These are phyloP conservation scores for Sylvietta virens DNA, from an alignment of 2,113 vertebrate genomes.

Conservation along the genomic window DNA sequence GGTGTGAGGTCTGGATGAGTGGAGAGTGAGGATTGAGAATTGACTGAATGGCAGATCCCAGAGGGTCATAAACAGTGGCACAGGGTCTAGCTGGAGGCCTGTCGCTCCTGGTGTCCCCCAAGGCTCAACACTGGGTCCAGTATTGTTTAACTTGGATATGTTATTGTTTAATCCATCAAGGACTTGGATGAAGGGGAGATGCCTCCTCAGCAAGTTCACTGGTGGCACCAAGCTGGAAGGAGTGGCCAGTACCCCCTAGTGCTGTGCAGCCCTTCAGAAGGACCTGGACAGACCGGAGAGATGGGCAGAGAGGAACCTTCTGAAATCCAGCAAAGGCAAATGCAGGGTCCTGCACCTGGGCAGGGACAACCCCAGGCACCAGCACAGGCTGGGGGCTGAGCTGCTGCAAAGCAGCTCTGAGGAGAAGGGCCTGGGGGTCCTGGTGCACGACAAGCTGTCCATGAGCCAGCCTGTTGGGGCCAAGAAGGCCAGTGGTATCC, in stretches of 20 bases:
- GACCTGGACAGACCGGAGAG: rapidly evolving
- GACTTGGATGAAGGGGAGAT: background rate
- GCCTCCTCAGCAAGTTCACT: background rate
- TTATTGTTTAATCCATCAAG: too few species aligned
- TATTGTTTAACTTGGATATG: background rate
- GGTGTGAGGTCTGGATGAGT: background rate
- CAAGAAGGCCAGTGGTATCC: background rate
- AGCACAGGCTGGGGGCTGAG: background rate
- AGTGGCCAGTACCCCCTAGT: background rate
- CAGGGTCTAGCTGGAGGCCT: background rate
- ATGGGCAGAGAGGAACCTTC: background rate
- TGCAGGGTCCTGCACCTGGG: background rate
- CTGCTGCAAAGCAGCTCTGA: background rate
- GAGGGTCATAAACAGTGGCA: background rate
- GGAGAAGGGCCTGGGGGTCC: background rate
- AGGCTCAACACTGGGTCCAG: background rate
- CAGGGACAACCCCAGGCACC: background rate
- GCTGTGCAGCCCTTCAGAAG: background rate
- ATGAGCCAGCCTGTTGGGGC: background rate
- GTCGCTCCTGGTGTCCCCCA: background rate
- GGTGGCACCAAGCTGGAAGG: background rate
- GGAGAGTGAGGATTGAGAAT: background rate
- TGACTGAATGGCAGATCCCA: background rate
- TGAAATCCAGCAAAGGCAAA: background rate
- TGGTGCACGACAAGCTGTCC: background rate